Percentiles rank a stretch among this genome's conserved stretches.
phyloP scores from a whole-genome alignment of 2,888 invertebrate genomes.

The Microdon myrmicae region DNA sequence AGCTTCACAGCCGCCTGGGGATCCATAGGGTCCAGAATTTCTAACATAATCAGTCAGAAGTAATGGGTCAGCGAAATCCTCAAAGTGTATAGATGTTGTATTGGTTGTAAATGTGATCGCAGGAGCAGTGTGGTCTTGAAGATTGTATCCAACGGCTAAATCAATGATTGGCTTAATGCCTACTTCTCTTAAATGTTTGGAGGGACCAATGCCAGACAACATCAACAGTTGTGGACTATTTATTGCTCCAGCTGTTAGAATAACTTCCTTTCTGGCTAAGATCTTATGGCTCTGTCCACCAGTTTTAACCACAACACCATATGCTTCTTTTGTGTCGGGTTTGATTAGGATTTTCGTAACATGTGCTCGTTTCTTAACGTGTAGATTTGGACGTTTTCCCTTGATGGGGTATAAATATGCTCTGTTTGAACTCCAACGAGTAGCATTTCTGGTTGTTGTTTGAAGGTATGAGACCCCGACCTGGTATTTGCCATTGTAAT shows the following conservation, averaged over 20 bases:
- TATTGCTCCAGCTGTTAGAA: constrained; percentile 80
- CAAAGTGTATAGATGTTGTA: constrained; percentile 62
- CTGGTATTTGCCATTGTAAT: constrained; percentile 74
- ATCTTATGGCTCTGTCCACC: constrained; percentile 67
- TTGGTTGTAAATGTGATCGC: constrained; percentile 75
- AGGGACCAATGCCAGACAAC: constrained; percentile 78
- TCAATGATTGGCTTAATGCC: constrained; percentile 71
- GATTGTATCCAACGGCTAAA: constrained; percentile 73
- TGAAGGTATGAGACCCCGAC: constrained; percentile 74
- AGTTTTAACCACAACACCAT: constrained; percentile 70
- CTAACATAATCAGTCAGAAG: constrained; percentile 60
- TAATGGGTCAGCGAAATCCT: constrained; percentile 61
- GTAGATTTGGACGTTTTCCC: constrained; percentile 69
- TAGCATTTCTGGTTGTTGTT: constrained; percentile 72
- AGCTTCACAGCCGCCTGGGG: constrained; percentile 73
- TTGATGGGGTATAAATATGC: constrained; percentile 71
- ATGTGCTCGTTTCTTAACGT: constrained; percentile 69
- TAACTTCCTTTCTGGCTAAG: constrained; percentile 74
- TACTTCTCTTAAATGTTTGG: constrained; percentile 69
- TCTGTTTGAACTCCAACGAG: constrained; percentile 71
- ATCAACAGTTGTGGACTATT: constrained; percentile 85
- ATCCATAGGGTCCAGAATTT: constrained; percentile 67
- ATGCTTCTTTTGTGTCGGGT: constrained; percentile 66
- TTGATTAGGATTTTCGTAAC: constrained; percentile 71
- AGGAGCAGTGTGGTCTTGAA: constrained; percentile 75